These are phyloP conservation scores for Camponotus fellah DNA, from an alignment of 2,888 invertebrate genomes.

Conservation along the genomic window DNA sequence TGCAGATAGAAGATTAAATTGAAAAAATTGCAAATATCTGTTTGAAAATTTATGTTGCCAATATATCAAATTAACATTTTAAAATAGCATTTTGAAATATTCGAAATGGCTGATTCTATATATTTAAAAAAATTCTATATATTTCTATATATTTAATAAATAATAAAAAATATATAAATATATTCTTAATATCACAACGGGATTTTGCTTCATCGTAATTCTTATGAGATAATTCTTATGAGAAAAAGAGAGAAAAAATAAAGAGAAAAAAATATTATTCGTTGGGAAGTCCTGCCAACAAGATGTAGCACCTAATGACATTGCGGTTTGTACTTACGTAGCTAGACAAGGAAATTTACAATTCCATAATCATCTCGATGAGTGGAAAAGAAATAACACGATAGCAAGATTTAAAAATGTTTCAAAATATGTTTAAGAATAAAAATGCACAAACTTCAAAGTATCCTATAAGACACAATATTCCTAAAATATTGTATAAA, in stretches of 20 bases:
- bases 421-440: background rate
- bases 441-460: background rate
- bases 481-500: too few species aligned
- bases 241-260: background rate
- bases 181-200: background rate
- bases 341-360: constrained; percentile 12
- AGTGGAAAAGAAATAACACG: background rate
- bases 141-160: too few species aligned
- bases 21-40: background rate
- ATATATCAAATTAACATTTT: background rate
- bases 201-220: background rate
- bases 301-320: background rate
- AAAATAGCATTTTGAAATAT: background rate
- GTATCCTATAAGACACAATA: too few species aligned
- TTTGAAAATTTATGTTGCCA: background rate
- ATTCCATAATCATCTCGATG: background rate
- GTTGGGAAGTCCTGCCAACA: background rate
- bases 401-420: background rate
- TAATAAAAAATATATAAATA: background rate
- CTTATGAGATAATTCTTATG: background rate
- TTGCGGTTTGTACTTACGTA: constrained; percentile 16
- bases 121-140: background rate
- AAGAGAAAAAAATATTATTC: background rate
- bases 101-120: background rate
- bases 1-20: background rate